Conservation (phyloP, 2,888 invertebrate species). For the Caenorhabditis angaria region DNA sequence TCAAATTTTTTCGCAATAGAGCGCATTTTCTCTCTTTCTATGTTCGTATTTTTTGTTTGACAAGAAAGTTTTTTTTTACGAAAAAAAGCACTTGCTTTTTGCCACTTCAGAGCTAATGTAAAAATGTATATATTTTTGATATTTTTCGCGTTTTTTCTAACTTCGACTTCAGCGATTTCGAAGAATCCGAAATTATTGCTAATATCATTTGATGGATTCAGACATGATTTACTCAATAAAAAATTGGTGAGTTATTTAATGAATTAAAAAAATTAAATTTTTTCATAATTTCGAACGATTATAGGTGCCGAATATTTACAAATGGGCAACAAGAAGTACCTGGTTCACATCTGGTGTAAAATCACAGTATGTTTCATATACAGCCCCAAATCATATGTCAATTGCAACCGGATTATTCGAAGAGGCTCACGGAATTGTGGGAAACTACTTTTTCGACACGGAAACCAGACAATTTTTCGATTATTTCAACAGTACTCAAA, state of each 20-base stretch:
- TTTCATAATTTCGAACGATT: too few relatives aligned
- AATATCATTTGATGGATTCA: constrained; percentile 58
- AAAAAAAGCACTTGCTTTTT: not conserved
- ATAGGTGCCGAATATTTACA: constrained; percentile 51
- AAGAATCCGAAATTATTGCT: constrained; percentile 50
- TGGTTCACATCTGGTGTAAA: constrained; percentile 54
- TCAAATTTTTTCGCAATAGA: not conserved
- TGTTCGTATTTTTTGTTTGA: not conserved
- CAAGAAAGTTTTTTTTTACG: too few relatives aligned
- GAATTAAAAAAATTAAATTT: constrained; percentile 3
- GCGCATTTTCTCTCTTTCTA: not conserved
- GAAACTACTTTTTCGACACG: constrained; percentile 57
- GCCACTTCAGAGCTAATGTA: constrained; percentile 13
- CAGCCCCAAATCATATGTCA: constrained; percentile 60
- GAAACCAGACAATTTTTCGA: constrained; percentile 50
- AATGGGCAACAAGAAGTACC: constrained; percentile 45
- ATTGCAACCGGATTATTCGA: constrained; percentile 55
- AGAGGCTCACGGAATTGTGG: constrained; percentile 57
- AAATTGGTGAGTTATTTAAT: constrained; percentile 37
- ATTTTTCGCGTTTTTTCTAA: constrained; percentile 6
- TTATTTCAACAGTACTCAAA: constrained; percentile 49
- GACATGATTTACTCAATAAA: constrained; percentile 53
- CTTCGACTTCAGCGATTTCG: constrained; percentile 11
- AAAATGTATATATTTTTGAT: constrained; percentile 22
- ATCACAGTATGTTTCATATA: constrained; percentile 53